Evolutionary conservation across 2,113 vertebrate genomes (phyloP).

Genomic region (Microtus pennsylvanicus): DNA sequence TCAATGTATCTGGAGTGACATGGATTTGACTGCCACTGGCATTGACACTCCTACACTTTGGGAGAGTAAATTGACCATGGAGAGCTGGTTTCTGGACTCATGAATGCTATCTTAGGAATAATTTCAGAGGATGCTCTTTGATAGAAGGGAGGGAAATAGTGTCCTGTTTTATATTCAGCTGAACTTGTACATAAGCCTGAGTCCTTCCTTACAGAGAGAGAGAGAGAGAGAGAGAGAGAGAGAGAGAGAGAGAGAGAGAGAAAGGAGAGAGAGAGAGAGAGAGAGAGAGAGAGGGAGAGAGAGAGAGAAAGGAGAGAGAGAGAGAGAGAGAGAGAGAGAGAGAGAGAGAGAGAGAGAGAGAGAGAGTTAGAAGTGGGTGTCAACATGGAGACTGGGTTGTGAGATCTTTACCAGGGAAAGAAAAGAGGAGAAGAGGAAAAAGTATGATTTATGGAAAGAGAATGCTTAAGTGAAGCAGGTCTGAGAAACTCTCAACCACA

Average conservation of each 20-base stretch:
- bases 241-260: too few species aligned
- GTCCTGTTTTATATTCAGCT: not conserved
- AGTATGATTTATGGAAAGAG: not conserved
- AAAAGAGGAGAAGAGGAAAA: not conserved
- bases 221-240: too few species aligned
- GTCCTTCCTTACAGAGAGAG: too few species aligned
- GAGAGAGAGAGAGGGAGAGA: too few species aligned
- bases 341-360: too few species aligned
- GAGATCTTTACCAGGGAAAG: not conserved
- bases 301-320: too few species aligned
- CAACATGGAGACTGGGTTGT: not conserved
- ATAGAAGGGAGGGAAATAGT: not conserved
- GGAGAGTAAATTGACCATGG: not conserved
- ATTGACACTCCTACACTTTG: not conserved
- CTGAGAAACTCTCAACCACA: not conserved
- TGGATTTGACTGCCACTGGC: not conserved
- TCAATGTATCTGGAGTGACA: not conserved
- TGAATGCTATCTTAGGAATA: not conserved
- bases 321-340: too few species aligned
- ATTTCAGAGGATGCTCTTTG: not conserved
- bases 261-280: too few species aligned
- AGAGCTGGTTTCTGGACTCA: not conserved
- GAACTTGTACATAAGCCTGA: not conserved
- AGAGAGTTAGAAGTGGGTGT: not conserved
- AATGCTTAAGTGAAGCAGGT: not conserved